Conservation (phyloP, 2,888 invertebrate species). For the Hipparchia sbordonii region DNA sequence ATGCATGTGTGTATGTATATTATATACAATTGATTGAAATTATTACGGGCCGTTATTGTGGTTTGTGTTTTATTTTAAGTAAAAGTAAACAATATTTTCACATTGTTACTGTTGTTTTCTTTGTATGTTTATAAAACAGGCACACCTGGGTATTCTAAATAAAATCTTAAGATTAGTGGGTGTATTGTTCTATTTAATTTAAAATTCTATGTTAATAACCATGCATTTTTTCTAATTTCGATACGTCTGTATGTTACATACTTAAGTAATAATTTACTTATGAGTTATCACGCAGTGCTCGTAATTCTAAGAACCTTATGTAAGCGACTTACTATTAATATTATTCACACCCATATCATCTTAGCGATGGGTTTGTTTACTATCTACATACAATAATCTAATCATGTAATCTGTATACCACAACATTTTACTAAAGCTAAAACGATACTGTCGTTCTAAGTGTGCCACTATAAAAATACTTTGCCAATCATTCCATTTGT, state of each 20-base stretch:
- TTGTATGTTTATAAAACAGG: slow-evolving; percentile 8
- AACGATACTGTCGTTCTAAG: slow-evolving; percentile 6
- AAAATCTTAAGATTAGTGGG: not conserved
- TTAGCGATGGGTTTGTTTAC: not conserved
- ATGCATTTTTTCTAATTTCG: not conserved
- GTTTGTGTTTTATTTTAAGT: not conserved
- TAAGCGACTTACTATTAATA: slow-evolving; percentile 24
- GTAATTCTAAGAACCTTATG: slow-evolving; percentile 23
- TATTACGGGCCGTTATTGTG: not conserved
- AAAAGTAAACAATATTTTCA: not conserved
- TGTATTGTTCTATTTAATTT: not conserved
- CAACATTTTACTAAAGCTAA: not conserved
- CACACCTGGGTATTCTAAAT: slow-evolving; percentile 8
- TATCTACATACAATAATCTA: not conserved
- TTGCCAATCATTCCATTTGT: slow-evolving; percentile 3
- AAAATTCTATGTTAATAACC: not conserved
- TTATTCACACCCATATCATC: not conserved
- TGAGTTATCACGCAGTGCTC: slow-evolving; percentile 32
- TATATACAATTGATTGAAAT: not conserved
- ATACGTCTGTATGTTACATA: not conserved
- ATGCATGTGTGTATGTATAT: not conserved
- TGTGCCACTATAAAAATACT: slow-evolving; percentile 22
- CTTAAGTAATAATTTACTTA: slow-evolving; percentile 22
- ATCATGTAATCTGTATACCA: not conserved
- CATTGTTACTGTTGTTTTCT: not conserved